Base-by-base conservation (phyloP, 2,888 invertebrate genomes). In the Macaria liturata region DNA sequence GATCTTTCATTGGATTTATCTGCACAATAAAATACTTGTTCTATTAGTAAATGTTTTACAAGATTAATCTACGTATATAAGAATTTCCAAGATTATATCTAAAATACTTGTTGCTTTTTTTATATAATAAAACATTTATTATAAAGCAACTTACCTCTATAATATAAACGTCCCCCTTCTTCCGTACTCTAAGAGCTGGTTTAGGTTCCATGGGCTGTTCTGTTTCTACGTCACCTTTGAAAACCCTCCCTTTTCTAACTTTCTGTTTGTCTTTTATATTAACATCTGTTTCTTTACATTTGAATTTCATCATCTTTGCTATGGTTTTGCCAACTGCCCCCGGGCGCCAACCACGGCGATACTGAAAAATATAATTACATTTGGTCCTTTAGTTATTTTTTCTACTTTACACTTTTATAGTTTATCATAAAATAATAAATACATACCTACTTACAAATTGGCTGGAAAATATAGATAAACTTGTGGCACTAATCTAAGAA, bases 1-100 rank as follows among this genome's bases (percentile, higher is more conserved):
- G 83, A 68, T 95, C 93, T 80, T 95, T 95, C 3, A 95, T 75
- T 0, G 95, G 95, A 54, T 94, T 93, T 74, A 95, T 93, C 70
- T 91, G 68, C 20, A 72, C 72, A 61, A 9, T 9, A 4, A 37
- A 50, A 43, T 20, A 32, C 8, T 6, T 3, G 3, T 4, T 6
- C 3, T 8, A 20, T 47, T 31, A 32, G 4, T 37, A 7, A 6
- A 37, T 37, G 34, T 37, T 37, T 37, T 4, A 37, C 7, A 37
- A 20, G 20, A 20, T 20, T 20, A 20, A 20, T 20, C 20, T 20
- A 20, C 20, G 20, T 1, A 2, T 20, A 20, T 20, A 20, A 20
- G 20, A 20, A 20, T 20, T 20, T 20, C 20, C 20, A 20, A 20
- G 20, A 20, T 20, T 20, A 20, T 20, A 1, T 20, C 20, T 20